Evolutionary conservation across 1,140 invertebrate genomes (phyloP).

Genomic region (Drosophila eugracilis): DNA sequence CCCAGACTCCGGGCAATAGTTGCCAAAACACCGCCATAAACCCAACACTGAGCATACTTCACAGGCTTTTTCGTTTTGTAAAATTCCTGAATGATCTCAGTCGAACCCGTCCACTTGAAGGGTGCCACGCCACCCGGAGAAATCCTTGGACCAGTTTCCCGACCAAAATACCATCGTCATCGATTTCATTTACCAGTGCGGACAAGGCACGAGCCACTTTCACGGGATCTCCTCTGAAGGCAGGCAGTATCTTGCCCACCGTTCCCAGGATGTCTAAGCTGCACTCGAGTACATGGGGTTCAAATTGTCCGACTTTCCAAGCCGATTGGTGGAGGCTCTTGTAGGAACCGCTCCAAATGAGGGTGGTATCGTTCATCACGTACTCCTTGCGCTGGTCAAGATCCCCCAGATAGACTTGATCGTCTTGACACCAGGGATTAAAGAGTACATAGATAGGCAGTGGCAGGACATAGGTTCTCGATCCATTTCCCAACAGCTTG

Average conservation of each 20-base stretch:
- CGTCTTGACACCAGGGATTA: conserved; percentile 93
- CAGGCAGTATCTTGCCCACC: conserved; percentile 87
- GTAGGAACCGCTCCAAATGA: conserved; percentile 95
- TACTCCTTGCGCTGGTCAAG: conserved; percentile 93
- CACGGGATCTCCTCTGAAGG: conserved; percentile 91
- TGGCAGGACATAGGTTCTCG: conserved; percentile 87
- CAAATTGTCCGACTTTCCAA: conserved; percentile 97
- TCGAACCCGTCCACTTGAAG: conserved; percentile 94
- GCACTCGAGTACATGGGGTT: conserved; percentile 93
- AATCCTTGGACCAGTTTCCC: conserved; percentile 96
- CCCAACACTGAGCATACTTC: conserved; percentile 98
- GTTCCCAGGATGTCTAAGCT: conserved; percentile 91
- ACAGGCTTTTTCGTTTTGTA: conserved; percentile 94
- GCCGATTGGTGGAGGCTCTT: conserved; percentile 92
- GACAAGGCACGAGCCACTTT: conserved; percentile 91
- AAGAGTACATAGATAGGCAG: conserved; percentile 91
- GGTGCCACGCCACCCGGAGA: conserved; percentile 92
- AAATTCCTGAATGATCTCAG: conserved; percentile 94
- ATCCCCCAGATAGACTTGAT: conserved; percentile 88
- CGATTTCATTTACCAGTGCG: conserved; percentile 93
- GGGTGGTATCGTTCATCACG: conserved; percentile 93
- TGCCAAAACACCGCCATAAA: conserved; percentile 95
- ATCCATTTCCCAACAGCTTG: conserved; percentile 88
- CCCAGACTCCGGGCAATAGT: conserved; percentile 95
- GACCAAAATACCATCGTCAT: conserved; percentile 94